phyloP scores from a whole-genome alignment of 2,797 vertebrate species.

The Anguilla obscura region DNA sequence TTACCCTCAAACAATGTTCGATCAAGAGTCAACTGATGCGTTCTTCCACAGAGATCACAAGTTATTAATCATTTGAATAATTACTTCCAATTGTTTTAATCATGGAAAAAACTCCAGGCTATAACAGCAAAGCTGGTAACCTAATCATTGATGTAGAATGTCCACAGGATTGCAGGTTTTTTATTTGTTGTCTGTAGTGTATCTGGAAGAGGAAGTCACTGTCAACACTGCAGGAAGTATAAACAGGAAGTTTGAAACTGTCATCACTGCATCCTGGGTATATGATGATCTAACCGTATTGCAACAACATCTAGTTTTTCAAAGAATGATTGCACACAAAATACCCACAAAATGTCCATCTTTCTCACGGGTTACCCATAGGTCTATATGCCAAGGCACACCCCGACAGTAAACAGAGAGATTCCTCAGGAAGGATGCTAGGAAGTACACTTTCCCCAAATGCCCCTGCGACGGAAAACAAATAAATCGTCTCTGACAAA shows the following conservation, averaged over 20 bases:
- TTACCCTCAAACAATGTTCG: neutral
- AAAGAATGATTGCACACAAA: neutral
- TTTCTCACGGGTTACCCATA: neutral
- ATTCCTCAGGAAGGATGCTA: slow-evolving; percentile 49
- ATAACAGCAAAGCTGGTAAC: neutral
- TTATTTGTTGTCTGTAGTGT: neutral
- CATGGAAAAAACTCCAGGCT: neutral
- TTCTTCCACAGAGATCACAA: neutral
- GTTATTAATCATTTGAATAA: neutral
- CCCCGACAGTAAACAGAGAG: neutral
- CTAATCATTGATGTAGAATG: neutral
- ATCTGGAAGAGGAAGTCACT: too few species aligned
- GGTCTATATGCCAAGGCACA: neutral
- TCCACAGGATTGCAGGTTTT: neutral
- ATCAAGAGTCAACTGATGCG: neutral
- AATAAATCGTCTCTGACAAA: slow-evolving; percentile 61
- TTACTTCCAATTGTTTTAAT: neutral
- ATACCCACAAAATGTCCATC: neutral
- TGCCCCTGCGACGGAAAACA: slow-evolving; percentile 64
- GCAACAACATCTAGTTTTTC: neutral
- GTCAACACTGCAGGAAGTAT: too few species aligned
- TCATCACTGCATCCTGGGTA: neutral
- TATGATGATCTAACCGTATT: neutral
- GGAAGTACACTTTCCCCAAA: slow-evolving; percentile 61
- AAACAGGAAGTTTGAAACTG: too few species aligned